A percentile compares a stretch with the other conserved stretches of the same genome.
Evolutionary conservation across 2,888 invertebrate species (phyloP).

Genomic region (Apoderus coryli): DNA sequence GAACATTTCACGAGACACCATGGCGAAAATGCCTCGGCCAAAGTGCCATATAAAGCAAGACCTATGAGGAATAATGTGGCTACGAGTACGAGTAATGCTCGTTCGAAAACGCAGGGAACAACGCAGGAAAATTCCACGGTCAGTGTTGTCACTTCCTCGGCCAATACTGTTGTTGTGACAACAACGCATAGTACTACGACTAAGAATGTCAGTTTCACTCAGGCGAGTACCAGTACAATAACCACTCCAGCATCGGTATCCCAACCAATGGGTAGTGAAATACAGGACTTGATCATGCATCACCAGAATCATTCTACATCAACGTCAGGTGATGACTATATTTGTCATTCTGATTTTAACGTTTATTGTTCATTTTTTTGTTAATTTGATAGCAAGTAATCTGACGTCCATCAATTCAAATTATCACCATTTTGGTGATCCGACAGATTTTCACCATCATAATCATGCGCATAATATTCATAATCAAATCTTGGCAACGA

Average conservation of each 20-base stretch:
- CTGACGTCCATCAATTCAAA: slow-evolving; percentile 27
- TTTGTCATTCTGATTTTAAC: too few relatives aligned
- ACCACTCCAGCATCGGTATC: too few relatives aligned
- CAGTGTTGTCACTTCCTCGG: too few relatives aligned
- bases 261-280: slow-evolving; percentile 30
- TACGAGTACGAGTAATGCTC: background rate
- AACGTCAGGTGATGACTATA: slow-evolving; percentile 18
- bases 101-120: slow-evolving; percentile 28
- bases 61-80: slow-evolving; percentile 28
- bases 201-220: slow-evolving; percentile 27
- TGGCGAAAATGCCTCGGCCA: slow-evolving; percentile 36
- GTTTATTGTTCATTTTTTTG: too few relatives aligned
- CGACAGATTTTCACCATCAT: slow-evolving; percentile 30
- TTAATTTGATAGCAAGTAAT: slow-evolving; percentile 25
- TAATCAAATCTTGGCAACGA: slow-evolving; percentile 29
- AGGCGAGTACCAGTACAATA: slow-evolving; percentile 22
- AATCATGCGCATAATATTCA: slow-evolving; percentile 31
- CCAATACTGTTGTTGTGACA: too few relatives aligned
- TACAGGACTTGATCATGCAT: slow-evolving; percentile 33
- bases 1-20: slow-evolving; percentile 39
- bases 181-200: slow-evolving; percentile 24
- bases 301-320: slow-evolving; percentile 31
- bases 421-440: slow-evolving; percentile 32
- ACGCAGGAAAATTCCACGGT: too few relatives aligned
- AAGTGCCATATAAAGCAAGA: slow-evolving; percentile 37